A percentile compares a stretch with the other conserved stretches of the same genome.
These are phyloP conservation scores for Pantelozetes paolii DNA, from an alignment of 2,888 invertebrate species.

Conservation along the genomic window DNA sequence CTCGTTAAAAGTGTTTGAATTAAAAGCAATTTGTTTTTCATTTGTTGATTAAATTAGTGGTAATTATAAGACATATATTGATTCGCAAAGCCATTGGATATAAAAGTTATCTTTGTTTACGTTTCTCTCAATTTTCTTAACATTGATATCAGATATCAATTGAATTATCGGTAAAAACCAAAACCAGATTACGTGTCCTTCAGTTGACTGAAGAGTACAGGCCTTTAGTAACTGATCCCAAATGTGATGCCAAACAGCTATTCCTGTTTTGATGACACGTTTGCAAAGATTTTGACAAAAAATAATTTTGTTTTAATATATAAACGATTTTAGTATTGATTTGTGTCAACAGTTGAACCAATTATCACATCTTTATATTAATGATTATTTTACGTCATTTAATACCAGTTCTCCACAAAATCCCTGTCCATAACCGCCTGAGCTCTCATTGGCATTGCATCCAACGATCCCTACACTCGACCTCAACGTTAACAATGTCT, in stretches of 20 bases:
- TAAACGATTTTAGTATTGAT: neutral
- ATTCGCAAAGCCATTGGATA: neutral
- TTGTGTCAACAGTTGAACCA: neutral
- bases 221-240: neutral
- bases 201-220: neutral
- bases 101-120: neutral
- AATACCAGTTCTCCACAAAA: neutral
- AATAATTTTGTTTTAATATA: too few species aligned
- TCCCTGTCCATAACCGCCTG: neutral
- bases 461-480: neutral
- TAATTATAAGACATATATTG: too few species aligned
- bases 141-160: too few species aligned
- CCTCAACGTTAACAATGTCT: neutral
- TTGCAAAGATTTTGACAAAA: neutral
- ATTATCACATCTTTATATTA: neutral
- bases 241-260: neutral
- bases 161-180: neutral
- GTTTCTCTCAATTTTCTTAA: neutral
- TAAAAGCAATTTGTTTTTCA: too few species aligned
- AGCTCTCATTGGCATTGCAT: neutral
- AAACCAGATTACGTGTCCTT: conserved; percentile 9
- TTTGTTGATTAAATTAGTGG: too few species aligned
- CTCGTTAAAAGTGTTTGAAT: too few species aligned
- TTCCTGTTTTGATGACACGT: neutral
- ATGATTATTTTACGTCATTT: conserved; percentile 3